phyloP scores from a whole-genome alignment of 2,888 invertebrate genomes.

The Furcula furcula region DNA sequence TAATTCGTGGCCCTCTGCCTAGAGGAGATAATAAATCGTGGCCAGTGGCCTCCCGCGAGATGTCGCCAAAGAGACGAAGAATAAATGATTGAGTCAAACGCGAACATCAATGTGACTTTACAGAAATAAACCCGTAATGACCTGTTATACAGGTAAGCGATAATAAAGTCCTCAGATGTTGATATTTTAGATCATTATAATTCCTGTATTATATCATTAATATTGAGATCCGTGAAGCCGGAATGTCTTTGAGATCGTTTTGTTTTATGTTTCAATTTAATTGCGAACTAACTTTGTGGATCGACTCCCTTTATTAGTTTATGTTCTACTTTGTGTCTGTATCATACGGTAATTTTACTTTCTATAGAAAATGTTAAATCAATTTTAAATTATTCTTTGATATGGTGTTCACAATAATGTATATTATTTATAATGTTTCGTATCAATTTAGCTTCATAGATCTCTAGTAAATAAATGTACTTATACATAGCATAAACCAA shows the following conservation, averaged over 20 bases:
- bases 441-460: too few species aligned
- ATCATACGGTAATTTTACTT: too few species aligned
- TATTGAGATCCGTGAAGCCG: conserved; percentile 34
- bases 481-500: too few species aligned
- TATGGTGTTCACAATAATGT: too few species aligned
- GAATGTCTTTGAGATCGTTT: conserved; percentile 21
- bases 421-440: too few species aligned
- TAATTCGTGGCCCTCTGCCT: conserved; percentile 67
- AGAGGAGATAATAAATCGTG: conserved; percentile 75
- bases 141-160: conserved; percentile 73
- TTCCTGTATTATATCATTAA: conserved; percentile 46
- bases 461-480: too few species aligned
- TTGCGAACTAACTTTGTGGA: not conserved
- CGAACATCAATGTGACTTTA: conserved; percentile 58
- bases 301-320: conserved; percentile 1
- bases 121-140: conserved; percentile 77
- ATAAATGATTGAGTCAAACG: conserved; percentile 76
- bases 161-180: conserved; percentile 74
- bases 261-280: conserved; percentile 9
- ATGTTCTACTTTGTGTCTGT: not conserved
- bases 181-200: conserved; percentile 61
- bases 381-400: too few species aligned
- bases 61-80: conserved; percentile 67
- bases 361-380: too few species aligned
- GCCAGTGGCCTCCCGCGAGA: conserved; percentile 74